Conservation (phyloP, 2,113 vertebrate genomes). For the Philantomba maxwellii region DNA sequence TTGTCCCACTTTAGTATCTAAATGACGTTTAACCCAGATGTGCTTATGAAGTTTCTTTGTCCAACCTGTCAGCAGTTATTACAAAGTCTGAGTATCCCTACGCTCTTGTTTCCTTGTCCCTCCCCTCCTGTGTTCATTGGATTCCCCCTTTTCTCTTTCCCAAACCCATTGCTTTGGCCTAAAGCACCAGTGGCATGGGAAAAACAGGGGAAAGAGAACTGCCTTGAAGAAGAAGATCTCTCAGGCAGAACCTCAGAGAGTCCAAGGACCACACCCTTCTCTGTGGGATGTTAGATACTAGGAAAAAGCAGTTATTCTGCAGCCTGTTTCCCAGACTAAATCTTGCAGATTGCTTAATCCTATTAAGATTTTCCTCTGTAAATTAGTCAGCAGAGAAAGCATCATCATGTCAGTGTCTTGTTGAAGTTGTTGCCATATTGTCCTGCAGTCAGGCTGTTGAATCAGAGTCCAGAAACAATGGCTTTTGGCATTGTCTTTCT, state of each 20-base stretch:
- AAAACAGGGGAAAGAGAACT: too few species aligned
- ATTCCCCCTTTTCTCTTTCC: not conserved
- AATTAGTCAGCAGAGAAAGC: slow-evolving; percentile 59
- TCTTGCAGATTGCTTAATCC: not conserved
- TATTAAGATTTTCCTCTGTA: not conserved
- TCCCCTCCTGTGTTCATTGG: not conserved
- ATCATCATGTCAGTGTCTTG: slow-evolving; percentile 42
- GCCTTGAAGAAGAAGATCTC: not conserved
- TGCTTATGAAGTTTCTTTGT: not conserved
- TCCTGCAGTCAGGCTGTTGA: slow-evolving; percentile 66
- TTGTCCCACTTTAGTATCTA: not conserved
- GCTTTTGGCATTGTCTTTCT: slow-evolving; percentile 81
- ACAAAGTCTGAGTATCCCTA: not conserved
- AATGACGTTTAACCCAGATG: not conserved
- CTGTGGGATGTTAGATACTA: not conserved
- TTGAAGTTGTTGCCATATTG: slow-evolving; percentile 49
- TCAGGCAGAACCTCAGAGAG: not conserved
- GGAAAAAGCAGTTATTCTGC: not conserved
- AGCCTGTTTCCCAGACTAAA: not conserved
- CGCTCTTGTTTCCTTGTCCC: not conserved
- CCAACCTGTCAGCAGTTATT: not conserved
- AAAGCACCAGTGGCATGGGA: not conserved
- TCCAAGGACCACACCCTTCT: not conserved
- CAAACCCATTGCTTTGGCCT: too few species aligned
- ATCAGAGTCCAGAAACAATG: slow-evolving; percentile 69